Evolutionary conservation across 2,888 invertebrate genomes (phyloP), one percentile per base, ranked within the genome.

Genomic region (Ochropleura plecta): DNA sequence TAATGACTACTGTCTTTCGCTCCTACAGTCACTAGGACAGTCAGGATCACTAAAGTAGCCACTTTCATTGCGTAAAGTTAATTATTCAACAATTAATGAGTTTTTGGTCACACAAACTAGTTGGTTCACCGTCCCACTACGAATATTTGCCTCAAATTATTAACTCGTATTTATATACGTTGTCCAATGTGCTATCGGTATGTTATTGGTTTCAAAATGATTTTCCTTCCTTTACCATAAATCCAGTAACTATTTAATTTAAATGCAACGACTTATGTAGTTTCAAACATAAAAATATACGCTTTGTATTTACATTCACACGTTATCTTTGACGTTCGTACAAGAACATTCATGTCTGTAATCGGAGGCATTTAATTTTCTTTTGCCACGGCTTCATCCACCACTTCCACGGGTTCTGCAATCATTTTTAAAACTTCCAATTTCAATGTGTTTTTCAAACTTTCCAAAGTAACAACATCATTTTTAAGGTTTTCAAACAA

Each of bases 91-190:
- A 44, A n/a, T 7, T 44, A n/a, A 9, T 18, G 46, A 1, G 18
- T 48, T 40, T 12, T 40, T 60, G 51, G 20, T 46, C 18, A 46
- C 46, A 16, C 40, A 6, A 20, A 40, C 14, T 40, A 5, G n/a
- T 60, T 44, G 18, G 14, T 5, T 14, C 46, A 49, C n/a, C 18
- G 12, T 6, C 16, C 3, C 10, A 0, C 8, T 63, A 14, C 49
- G 49, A 55, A n/a, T 76, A 8, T 40, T 49, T 44, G 4, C 49
- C 14, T 9, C 40, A 12, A 16, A 16, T 20, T 8, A 60, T 20
- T 4, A 10, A 16, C 9, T n/a, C 5, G 12, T 16, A n/a, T 64
- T 63, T 78, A 70, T 78, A 78, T 78, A 49, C 8, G 6, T 2
- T 57, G 44, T 16, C 20, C 3, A 40, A 40, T 18, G 14, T 60